A percentile compares a stretch with the other conserved stretches of the same genome.
These are phyloP conservation scores for Aspiorhynchus laticeps DNA, from an alignment of 2,113 vertebrate species.

Conservation along the genomic window DNA sequence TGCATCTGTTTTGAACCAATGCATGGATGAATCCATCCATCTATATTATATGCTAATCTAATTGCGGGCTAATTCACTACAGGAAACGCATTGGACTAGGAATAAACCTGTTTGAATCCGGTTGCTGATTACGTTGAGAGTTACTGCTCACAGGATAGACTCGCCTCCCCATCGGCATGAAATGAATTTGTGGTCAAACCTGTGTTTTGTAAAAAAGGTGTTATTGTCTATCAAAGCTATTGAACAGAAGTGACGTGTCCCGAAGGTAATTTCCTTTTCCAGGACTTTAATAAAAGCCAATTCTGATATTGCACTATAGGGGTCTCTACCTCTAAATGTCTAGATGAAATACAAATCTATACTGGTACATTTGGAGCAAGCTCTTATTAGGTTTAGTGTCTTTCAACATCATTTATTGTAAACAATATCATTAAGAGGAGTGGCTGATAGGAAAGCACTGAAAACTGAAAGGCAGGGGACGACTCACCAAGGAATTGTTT, in stretches of 20 bases:
- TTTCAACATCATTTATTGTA: not conserved
- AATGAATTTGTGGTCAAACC: not conserved
- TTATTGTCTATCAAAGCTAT: not conserved
- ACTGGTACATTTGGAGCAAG: not conserved
- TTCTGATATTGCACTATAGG: not conserved
- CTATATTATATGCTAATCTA: conserved; percentile 5
- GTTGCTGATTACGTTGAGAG: conserved; percentile 33
- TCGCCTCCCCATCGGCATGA: conserved; percentile 22
- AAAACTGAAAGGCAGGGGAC: not conserved
- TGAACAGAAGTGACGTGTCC: not conserved
- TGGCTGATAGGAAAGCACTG: not conserved
- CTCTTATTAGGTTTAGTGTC: not conserved
- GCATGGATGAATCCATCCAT: not conserved
- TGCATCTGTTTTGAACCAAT: not conserved
- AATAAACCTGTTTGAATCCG: conserved; percentile 43
- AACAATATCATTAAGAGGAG: not conserved
- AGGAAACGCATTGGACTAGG: not conserved
- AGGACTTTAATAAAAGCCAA: not conserved
- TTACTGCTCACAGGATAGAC: conserved; percentile 39
- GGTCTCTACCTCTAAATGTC: not conserved
- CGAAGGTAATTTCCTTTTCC: not conserved
- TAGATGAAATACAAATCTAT: not conserved
- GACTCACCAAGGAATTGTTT: not conserved
- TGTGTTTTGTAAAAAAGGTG: conserved; percentile 29
- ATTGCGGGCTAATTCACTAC: not conserved